Evolutionary conservation across 2,113 vertebrate genomes (phyloP).

Genomic region (Anolis carolinensis): DNA sequence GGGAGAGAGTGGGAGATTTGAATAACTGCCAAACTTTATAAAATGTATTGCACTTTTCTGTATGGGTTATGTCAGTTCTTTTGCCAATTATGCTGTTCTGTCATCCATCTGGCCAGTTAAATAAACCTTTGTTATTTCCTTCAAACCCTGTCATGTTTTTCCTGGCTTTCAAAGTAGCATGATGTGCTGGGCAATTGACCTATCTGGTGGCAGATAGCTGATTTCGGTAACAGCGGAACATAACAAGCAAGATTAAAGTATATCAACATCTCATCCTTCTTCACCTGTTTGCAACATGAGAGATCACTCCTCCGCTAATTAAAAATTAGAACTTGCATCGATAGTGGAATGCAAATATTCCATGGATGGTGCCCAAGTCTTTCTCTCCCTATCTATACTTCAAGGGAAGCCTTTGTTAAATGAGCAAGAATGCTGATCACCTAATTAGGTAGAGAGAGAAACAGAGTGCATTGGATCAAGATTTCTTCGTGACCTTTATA

Average conservation of each 20-base stretch:
- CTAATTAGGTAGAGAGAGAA: constrained; percentile 23
- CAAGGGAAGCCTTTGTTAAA: neutral
- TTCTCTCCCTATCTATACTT: constrained; percentile 20
- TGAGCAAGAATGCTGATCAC: neutral
- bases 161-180: too few species aligned
- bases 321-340: constrained; percentile 50
- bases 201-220: too few species aligned
- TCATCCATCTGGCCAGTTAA: too few species aligned
- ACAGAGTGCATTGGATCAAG: neutral
- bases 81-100: too few species aligned
- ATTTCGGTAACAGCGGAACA: too few species aligned
- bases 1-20: too few species aligned
- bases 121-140: too few species aligned
- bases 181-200: too few species aligned
- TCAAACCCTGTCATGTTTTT: too few species aligned
- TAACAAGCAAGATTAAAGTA: neutral
- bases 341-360: constrained; percentile 48
- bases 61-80: too few species aligned
- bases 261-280: neutral
- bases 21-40: too few species aligned
- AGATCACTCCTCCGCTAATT: constrained; percentile 43
- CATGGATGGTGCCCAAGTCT: constrained; percentile 42
- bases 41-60: too few species aligned
- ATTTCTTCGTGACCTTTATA: constrained; percentile 2
- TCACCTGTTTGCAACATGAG: neutral